Evolutionary conservation across 35 echinoderm and acorn worm genomes (phyloP).

Genomic region (Diadema setosum): DNA sequence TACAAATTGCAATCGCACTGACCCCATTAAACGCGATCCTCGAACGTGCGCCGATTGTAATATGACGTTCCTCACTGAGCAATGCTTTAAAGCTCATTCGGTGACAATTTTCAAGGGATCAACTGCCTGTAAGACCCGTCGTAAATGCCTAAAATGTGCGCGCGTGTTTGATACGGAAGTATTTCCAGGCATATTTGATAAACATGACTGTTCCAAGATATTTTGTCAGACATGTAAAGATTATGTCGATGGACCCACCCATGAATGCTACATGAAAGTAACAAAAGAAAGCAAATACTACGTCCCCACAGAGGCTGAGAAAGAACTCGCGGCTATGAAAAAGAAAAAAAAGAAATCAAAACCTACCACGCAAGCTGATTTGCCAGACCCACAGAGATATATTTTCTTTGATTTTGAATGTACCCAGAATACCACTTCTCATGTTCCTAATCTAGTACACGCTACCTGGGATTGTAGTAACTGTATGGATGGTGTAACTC

Average conservation of each 20-base stretch:
- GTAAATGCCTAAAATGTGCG: background rate
- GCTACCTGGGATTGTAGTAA: slow-evolving; percentile 10
- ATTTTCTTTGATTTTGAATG: slow-evolving; percentile 37
- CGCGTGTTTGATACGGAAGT: background rate
- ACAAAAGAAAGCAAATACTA: background rate
- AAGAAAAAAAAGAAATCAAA: background rate
- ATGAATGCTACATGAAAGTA: slow-evolving; percentile 13
- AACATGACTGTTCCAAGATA: background rate
- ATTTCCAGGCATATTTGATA: background rate
- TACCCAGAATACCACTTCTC: slow-evolving; percentile 11
- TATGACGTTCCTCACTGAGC: no score
- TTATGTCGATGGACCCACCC: background rate
- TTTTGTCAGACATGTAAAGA: slow-evolving; percentile 11
- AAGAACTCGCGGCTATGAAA: background rate
- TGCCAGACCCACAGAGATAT: background rate
- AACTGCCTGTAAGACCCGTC: background rate
- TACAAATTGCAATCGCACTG: background rate
- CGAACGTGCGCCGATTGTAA: background rate
- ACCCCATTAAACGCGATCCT: background rate
- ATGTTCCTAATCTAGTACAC: slow-evolving; percentile 22
- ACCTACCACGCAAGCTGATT: background rate
- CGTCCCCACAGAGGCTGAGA: background rate
- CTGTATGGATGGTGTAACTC: background rate
- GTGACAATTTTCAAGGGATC: background rate
- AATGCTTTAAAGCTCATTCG: no score